Conservation (phyloP, 2,888 invertebrate genomes). For the Ischnus inquisitorius region DNA sequence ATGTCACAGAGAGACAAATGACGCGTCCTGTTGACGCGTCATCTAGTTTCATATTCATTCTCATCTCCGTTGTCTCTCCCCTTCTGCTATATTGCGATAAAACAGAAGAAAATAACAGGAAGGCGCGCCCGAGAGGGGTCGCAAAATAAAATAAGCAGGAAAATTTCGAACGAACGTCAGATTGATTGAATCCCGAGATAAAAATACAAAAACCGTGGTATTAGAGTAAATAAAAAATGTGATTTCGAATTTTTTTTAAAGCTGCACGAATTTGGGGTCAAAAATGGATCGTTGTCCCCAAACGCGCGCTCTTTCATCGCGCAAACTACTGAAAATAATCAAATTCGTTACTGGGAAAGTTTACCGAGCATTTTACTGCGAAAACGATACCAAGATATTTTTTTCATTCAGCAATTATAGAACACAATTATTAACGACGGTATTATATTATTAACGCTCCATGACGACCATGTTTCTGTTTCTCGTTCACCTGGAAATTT, state of each 20-base stretch:
- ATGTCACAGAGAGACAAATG: conserved; percentile 67
- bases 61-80: conserved; percentile 42
- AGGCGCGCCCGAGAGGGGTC: background rate
- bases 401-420: background rate
- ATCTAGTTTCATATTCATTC: conserved; percentile 66
- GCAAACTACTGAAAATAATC: no score
- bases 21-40: conserved; percentile 50
- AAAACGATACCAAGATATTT: background rate
- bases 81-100: conserved; percentile 43
- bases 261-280: no score
- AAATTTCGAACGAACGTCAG: background rate
- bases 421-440: background rate
- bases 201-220: background rate
- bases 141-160: conserved; percentile 7
- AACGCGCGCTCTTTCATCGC: no score
- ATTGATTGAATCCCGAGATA: conserved; percentile 21
- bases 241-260: no score
- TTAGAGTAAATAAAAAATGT: no score
- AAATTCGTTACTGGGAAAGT: background rate
- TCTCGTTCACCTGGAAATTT: conserved; percentile 45
- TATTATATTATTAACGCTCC: no score
- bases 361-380: background rate
- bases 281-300: no score
- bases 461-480: conserved; percentile 42
- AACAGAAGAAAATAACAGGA: conserved; percentile 17